Evolutionary conservation across 2,113 vertebrate species (phyloP).

Genomic region (pig (Sus scrofa)): T2T-Sscrofa CM000812.6:31634501-31635000

Average conservation of each 20-base stretch:
- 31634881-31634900: background rate
- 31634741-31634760: background rate
- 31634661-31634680: background rate
- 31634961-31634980: background rate
- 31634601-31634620: background rate
- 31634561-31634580: background rate
- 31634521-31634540: background rate
- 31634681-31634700: background rate
- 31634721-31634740: background rate
- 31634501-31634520: background rate
- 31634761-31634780: background rate
- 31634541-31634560: background rate
- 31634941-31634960: background rate
- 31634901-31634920: constrained; percentile 2
- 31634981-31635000: background rate
- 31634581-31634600: background rate
- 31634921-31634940: background rate
- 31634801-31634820: background rate
- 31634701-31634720: background rate
- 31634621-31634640: background rate
- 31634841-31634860: background rate
- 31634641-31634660: background rate
- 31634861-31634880: background rate
- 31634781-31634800: background rate
- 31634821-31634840: background rate